Evolutionary conservation across 2,888 invertebrate species (phyloP).

Genomic region (Cyaniris semiargus): DNA sequence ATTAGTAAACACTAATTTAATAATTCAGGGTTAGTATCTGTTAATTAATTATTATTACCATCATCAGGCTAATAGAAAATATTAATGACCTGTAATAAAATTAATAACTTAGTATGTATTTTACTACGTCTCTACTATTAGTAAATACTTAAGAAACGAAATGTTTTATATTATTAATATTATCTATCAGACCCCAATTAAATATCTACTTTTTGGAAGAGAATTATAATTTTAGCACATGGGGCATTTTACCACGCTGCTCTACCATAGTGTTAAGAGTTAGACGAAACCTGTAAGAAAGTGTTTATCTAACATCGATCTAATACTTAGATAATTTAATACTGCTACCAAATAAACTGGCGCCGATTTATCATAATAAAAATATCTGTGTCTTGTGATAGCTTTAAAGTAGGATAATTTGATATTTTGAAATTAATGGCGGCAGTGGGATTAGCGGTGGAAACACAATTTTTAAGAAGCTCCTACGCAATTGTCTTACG

Average conservation of each 20-base stretch:
- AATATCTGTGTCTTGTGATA: constrained; percentile 45
- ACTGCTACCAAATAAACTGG: constrained; percentile 61
- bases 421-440: constrained; percentile 24
- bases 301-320: constrained; percentile 51
- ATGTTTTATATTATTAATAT: background rate
- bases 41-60: background rate
- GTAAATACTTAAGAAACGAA: background rate
- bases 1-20: background rate
- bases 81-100: background rate
- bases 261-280: constrained; percentile 3
- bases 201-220: too few relatives aligned
- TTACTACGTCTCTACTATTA: background rate
- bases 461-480: constrained; percentile 26
- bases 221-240: background rate
- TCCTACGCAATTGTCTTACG: constrained; percentile 23
- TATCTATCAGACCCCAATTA: too few relatives aligned
- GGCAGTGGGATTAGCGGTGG: background rate
- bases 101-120: background rate
- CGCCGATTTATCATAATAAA: constrained; percentile 59
- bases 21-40: background rate
- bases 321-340: constrained; percentile 61
- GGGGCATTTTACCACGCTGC: constrained; percentile 25
- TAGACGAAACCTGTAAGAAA: constrained; percentile 26
- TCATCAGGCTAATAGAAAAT: background rate
- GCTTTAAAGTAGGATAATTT: constrained; percentile 46